Evolutionary conservation across 2,888 invertebrate genomes (phyloP), one percentile per base, ranked within the genome.

Genomic region (Crioceris asparagi): DNA sequence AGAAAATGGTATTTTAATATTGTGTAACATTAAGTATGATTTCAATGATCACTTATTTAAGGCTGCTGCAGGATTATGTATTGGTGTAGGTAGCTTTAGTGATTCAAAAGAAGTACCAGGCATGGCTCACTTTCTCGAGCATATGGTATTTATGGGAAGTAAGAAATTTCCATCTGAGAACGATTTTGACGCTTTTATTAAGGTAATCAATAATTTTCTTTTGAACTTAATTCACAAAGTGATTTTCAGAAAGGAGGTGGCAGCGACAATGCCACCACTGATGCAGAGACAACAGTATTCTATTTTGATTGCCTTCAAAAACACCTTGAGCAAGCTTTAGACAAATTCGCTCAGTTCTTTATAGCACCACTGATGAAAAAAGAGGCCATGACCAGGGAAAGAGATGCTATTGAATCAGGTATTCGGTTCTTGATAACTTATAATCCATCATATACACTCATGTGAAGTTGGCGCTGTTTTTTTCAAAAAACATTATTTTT

Each of bases 141-240:
- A 88, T 60, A 87, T 93, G 91, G 82, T 93, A 15, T 93, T 91
- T 57, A 92, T 92, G 91, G 93, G 92, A 19, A 90, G 87, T 48
- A 74, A 82, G 55, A 91, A 88, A 58, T 92, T 81, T 60, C 87
- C 83, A 6, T 71, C 76, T 57, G 91, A 92, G 66, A 88, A 88
- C 61, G 81, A 79, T 47, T 85, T 87, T 55, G 86, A 87, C 65
- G 68, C 81, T 1, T 86, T 80, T 50, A 74, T 87, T 16, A 78
- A 77, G 67, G 75, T 75, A 56, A 17, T 7, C 17, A 16, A 21
- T 10, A 21, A 10, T 10, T 7, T 21, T 21, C 10, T 21, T 7
- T 21, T 21, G 21, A 21, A 21, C 10, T 21, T 19, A 31, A 11
- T 30, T 5, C 29, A 15, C 31, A 11, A 31, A 12, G 14, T 19